Percentiles rank a stretch among this genome's conserved stretches.
Conservation (phyloP, 2,797 vertebrate genomes). For the Hipposideros larvatus region DNA sequence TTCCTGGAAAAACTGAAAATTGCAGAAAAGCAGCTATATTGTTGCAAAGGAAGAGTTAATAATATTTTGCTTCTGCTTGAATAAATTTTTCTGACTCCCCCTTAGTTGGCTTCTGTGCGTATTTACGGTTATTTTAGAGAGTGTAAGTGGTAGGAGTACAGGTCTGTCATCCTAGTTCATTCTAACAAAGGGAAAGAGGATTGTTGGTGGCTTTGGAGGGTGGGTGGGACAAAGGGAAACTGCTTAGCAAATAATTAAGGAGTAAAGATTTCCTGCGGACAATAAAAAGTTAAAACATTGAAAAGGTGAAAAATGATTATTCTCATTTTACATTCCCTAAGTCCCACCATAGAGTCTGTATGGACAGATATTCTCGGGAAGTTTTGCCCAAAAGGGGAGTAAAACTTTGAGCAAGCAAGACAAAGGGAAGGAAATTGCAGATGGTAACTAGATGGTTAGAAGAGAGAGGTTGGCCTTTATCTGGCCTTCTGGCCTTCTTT, state of each 20-base stretch:
- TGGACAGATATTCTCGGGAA: background rate
- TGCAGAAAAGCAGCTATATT: background rate
- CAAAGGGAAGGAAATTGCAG: rapidly evolving
- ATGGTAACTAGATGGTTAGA: rapidly evolving
- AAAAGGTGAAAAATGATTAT: background rate
- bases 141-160: background rate
- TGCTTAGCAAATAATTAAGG: background rate
- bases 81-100: background rate
- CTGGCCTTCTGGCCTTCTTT: background rate
- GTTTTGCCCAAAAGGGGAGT: background rate
- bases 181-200: background rate
- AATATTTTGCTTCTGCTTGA: background rate
- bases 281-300: background rate
- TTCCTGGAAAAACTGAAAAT: background rate
- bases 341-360: background rate
- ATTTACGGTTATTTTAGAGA: background rate
- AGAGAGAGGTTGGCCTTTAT: background rate
- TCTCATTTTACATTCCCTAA: background rate
- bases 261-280: background rate
- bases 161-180: background rate
- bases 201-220: background rate
- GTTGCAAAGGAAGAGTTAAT: background rate
- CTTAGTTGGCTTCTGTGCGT: background rate
- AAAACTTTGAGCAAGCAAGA: background rate
- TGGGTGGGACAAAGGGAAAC: background rate